Base-by-base conservation (phyloP, 2,888 invertebrate genomes). In the Didymodactylos carnosus region DNA sequence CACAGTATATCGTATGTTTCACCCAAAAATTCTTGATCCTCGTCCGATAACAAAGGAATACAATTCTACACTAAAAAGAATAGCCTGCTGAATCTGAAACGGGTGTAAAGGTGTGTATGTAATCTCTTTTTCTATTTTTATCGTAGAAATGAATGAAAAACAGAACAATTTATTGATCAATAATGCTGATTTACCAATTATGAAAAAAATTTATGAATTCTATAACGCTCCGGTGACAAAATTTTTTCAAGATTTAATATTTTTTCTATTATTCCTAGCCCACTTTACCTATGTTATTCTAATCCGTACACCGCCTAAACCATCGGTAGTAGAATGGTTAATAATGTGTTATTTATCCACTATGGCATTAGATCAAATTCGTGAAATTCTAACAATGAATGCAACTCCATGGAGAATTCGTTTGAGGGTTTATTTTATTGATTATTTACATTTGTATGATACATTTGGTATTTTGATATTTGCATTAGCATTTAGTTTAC, bases 171-270 rank as follows among this genome's bases (percentile, higher is more conserved):
- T 19, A 19, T 62, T n/a, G 8, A 19, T 8, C n/a, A 35, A 62
- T 62, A 62, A 8, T 35, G 11, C 35, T 29, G 53, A 62, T 19
- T 35, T 62, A 62, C 35, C 53, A 16, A 35, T 62, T 16, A 29
- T 16, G 19, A 62, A 62, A 23, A 62, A 62, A 35, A 87, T 97
- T 75, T 92, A 94, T 81, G 98, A 98, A 85, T 98, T 98, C 85
- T 98, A 94, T 84, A 94, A 94, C 35, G 95, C 98, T 53, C 98
- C 98, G 2, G 93, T 98, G 78, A 94, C 97, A 7, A 97, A 97
- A 83, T 98, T 97, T 85, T 97, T 94, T 94, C 90, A 92, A 25
- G 94, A 97, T 86, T 91, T 94, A 79, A 94, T 94, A 84, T 79
- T 79, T 39, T 83, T 82, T 77, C 76, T 82, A 71, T 87, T 91